Conservation (phyloP, 2,888 invertebrate genomes). For the Mythimna loreyi region DNA sequence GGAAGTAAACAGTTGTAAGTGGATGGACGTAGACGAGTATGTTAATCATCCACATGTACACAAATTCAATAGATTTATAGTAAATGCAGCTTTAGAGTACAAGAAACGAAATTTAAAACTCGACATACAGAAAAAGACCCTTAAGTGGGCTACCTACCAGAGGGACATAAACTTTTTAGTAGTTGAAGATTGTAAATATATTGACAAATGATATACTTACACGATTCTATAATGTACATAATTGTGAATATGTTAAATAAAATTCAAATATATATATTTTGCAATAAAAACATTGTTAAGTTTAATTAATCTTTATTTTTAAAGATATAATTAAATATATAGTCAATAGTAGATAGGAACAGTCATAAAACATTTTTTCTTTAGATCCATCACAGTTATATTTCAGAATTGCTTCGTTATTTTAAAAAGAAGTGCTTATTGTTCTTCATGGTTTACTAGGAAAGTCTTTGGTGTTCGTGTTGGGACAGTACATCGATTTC, state of each 20-base stretch:
- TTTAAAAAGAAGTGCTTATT: constrained; percentile 1
- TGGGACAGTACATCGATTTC: constrained; percentile 76
- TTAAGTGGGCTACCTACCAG: constrained; percentile 77
- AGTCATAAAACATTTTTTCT: constrained; percentile 14
- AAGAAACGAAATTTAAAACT: constrained; percentile 91
- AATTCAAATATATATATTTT: background rate
- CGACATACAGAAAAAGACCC: constrained; percentile 88
- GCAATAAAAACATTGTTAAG: constrained; percentile 28
- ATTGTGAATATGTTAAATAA: constrained; percentile 36
- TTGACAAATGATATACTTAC: constrained; percentile 11
- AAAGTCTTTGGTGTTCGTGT: constrained; percentile 70
- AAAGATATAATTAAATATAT: constrained; percentile 9
- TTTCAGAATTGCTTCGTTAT: constrained; percentile 11
- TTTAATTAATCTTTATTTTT: constrained; percentile 37
- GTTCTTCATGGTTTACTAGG: constrained; percentile 67
- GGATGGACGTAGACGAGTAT: constrained; percentile 96
- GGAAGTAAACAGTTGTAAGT: constrained; percentile 94
- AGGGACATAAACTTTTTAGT: constrained; percentile 82
- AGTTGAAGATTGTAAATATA: constrained; percentile 70
- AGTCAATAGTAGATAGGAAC: constrained; percentile 6
- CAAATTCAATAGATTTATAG: constrained; percentile 92
- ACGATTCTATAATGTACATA: constrained; percentile 25
- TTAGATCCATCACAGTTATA: constrained; percentile 28
- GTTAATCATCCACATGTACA: constrained; percentile 93
- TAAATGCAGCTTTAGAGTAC: constrained; percentile 92